Evolutionary conservation across 1,140 invertebrate genomes (phyloP), one percentile per base, ranked within the genome.

Genomic region (Conus ventricosus): DNA sequence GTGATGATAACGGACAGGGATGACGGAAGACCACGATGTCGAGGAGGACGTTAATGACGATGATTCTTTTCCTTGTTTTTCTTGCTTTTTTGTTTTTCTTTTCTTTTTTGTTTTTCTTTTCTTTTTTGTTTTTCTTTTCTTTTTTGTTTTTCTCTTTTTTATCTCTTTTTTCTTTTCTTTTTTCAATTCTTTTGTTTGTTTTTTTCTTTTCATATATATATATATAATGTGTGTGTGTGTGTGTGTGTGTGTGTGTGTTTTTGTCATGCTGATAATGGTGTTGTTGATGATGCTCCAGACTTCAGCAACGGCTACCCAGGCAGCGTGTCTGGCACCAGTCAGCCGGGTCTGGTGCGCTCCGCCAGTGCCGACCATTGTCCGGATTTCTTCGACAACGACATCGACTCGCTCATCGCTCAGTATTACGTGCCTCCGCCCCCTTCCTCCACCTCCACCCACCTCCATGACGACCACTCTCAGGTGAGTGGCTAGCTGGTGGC

Each of bases 361-460:
- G 89, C 89, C 80, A 89, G 89, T n/a, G 87, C 78, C 8, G 89
- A 83, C 54, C 67, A 88, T 39, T 88, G 87, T 85, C 92, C 93
- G 23, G 92, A 93, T 87, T 92, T 94, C 84, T 90, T 94, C 75
- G 93, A 93, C 89, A 88, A 89, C 51, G 94, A 95, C 83, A 95
- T 98, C 89, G 98, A 98, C 93, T 96, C 97, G 84, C 97, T 98
- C 92, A 96, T 98, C 91, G 97, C 97, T 23, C 97, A 97, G 91
- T 97, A 98, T 55, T 97, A 97, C 39, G 96, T 98, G 83, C 97
- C 97, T 54, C 97, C 97, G 11, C 96, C 96, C 55, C 96, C 96
- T 63, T 83, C 90, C 17, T 87, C 82, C 7, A 84, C 83, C 5
- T 57, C 78, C 10, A 63, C n/a, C 15, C 39, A 76, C 7, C 20